Base-by-base conservation (phyloP, 2,888 invertebrate species). In the Rhabditoides inermis region DNA sequence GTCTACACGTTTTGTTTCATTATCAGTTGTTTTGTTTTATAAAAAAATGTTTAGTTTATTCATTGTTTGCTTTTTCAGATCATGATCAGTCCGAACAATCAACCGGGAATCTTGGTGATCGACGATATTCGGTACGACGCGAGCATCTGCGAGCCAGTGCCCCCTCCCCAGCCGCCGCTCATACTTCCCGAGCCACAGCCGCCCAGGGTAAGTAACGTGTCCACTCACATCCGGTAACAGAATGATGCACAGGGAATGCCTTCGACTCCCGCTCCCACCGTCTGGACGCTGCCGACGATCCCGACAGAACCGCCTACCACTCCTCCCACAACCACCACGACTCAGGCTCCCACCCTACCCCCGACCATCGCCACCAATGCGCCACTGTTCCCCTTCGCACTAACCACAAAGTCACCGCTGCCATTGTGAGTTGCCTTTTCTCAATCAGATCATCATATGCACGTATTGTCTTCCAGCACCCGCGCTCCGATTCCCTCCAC, bases 121-220 rank as follows among this genome's bases (percentile, higher is more conserved):
- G 73, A 73, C 51, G 72, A 73, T 32, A 68, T 73, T 35, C 56
- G 63, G 35, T 73, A 73, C 48, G 70, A 72, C 28, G 69, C 67
- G 15, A 51, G 60, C 2, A 55, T 58, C n/a, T 73, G 73, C 42
- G 54, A 59, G 27, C 18, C 35, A 36, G 40, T 10, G 40, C 22
- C 20, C 10, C 40, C 40, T 18, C 27, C 44, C 15, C 44, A 44
- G 15, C 44, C 44, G 12, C 27, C 49, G 20, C 27, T 27, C 18
- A 49, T 18, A 15, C 25, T 30, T 18, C 20, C 50, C 35, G 27
- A 37, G 2, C 12, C 44, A 7, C 15, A 25, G 12, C 44, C 44
- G n/a, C 27, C 18, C 27, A 36, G 12, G 26, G 22, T 18, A 30
- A n/a, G 6, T 44, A 15, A 18, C 44, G 7, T 10, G 27, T 6